Conservation (phyloP, 2,797 vertebrate genomes). For the Potorous gilbertii region DNA sequence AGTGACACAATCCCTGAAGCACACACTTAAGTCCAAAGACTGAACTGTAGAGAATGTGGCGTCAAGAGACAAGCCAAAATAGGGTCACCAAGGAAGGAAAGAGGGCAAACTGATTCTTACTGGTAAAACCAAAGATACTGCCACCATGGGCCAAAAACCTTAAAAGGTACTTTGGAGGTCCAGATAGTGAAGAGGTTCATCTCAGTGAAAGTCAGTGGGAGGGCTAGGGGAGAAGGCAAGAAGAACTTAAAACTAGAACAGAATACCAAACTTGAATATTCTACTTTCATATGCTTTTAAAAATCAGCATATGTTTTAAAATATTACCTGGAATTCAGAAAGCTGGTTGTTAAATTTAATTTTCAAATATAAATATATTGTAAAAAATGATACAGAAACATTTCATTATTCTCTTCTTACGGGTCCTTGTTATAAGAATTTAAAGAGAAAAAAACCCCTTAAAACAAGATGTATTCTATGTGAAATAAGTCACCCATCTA, state of each 20-base stretch:
- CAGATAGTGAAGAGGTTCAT: not conserved
- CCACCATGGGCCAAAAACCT: not conserved
- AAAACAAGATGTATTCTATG: slow-evolving; percentile 36
- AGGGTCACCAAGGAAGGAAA: not conserved
- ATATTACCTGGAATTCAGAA: slow-evolving; percentile 40
- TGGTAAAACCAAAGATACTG: not conserved
- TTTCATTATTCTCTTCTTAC: slow-evolving; percentile 38
- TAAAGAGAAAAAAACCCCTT: slow-evolving; percentile 33
- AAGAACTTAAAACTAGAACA: slow-evolving; percentile 26
- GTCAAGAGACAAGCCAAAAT: not conserved
- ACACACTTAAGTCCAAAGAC: not conserved
- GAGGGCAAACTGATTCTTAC: not conserved
- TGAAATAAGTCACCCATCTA: slow-evolving; percentile 13
- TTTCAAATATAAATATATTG: slow-evolving; percentile 42
- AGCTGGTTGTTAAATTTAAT: slow-evolving; percentile 24
- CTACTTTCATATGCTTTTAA: slow-evolving; percentile 41
- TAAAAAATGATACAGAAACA: not conserved
- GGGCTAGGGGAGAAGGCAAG: not conserved
- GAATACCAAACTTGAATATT: slow-evolving; percentile 41
- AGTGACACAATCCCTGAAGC: not conserved
- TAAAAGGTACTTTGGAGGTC: not conserved
- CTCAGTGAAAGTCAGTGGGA: not conserved
- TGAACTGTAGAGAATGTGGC: not conserved
- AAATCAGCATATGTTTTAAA: slow-evolving; percentile 32
- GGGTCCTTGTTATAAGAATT: slow-evolving; percentile 30